Percentiles rank a stretch among this genome's conserved stretches.
These are phyloP conservation scores for Philopedon plagiatum DNA, from an alignment of 2,888 invertebrate genomes.

Conservation along the genomic window DNA sequence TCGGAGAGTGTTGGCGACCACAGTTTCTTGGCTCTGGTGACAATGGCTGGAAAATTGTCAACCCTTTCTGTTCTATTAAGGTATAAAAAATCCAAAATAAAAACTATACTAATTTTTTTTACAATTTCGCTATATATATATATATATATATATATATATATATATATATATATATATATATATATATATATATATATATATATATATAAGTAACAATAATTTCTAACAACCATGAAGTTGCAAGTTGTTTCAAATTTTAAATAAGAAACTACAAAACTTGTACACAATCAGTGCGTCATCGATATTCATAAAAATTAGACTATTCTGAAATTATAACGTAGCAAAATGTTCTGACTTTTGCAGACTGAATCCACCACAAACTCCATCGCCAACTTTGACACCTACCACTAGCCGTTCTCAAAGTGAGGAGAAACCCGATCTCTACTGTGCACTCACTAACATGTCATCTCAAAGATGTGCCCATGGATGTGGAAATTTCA, in stretches of 20 bases:
- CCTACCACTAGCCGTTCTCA: conserved; percentile 65
- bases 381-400: conserved; percentile 67
- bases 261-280: no score
- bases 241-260: no score
- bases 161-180: no score
- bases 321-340: no score
- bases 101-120: no score
- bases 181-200: no score
- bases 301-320: no score
- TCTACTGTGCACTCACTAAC: conserved; percentile 73
- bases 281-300: no score
- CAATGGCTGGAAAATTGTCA: conserved; percentile 75
- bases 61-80: conserved; percentile 76
- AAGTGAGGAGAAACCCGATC: conserved; percentile 72
- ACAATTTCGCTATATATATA: no score
- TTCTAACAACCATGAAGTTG: no score
- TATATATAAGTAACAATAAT: no score
- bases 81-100: conserved; percentile 49
- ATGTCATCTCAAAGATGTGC: conserved; percentile 82
- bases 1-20: conserved; percentile 73
- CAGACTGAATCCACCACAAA: conserved; percentile 67
- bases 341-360: conserved; percentile 29
- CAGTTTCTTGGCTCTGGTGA: conserved; percentile 76
- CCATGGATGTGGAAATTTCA: conserved; percentile 80
- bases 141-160: no score